Evolutionary conservation across 2,113 vertebrate species (phyloP).

Genomic region (Calyptomena viridis): DNA sequence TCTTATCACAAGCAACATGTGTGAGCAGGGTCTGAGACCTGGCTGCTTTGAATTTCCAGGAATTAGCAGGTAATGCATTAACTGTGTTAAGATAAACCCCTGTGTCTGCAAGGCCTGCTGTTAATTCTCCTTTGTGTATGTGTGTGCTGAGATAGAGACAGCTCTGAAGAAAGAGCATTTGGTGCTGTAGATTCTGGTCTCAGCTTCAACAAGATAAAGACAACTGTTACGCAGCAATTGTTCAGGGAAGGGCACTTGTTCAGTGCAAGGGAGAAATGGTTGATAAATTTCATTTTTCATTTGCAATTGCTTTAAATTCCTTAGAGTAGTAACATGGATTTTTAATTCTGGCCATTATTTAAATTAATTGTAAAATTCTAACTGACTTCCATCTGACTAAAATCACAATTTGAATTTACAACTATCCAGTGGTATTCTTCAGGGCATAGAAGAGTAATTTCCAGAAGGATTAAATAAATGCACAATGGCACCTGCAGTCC

Average conservation of each 20-base stretch:
- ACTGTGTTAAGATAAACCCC: constrained; percentile 28
- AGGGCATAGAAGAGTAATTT: not conserved
- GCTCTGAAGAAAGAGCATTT: not conserved
- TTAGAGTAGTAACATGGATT: not conserved
- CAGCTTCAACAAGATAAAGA: not conserved
- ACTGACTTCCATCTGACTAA: not conserved
- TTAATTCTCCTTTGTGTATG: not conserved
- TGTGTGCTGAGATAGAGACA: not conserved
- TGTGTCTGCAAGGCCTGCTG: not conserved
- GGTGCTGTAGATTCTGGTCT: constrained; percentile 1
- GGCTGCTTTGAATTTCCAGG: constrained; percentile 37
- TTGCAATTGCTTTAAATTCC: not conserved
- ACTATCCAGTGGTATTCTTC: not conserved
- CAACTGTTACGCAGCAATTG: not conserved
- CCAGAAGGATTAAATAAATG: not conserved
- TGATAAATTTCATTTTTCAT: not conserved
- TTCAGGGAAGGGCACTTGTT: not conserved
- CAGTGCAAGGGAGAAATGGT: not conserved
- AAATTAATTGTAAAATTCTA: constrained; percentile 7
- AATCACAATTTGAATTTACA: constrained; percentile 1
- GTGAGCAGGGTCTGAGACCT: not conserved
- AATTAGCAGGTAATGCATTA: constrained; percentile 27
- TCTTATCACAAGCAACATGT: constrained; percentile 19
- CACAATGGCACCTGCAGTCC: rapidly evolving
- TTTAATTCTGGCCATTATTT: not conserved